Evolutionary conservation across 64 coral and sea anemone species (phyloP).

Genomic region (Dendrophyllia cribrosa): DNA sequence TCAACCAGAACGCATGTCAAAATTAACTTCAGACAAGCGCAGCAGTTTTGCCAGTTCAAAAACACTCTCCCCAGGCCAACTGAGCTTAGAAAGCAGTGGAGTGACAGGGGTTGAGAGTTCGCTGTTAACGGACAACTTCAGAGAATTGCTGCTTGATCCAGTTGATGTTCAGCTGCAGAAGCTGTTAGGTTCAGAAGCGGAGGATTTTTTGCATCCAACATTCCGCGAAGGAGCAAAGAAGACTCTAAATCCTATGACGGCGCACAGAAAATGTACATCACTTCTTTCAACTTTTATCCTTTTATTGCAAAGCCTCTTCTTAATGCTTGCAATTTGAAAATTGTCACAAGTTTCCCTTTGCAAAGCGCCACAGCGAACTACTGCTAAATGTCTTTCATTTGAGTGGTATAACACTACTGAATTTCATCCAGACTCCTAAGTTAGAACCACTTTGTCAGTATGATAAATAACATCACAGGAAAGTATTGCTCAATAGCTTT

Average conservation of each 20-base stretch:
- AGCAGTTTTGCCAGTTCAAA: not conserved
- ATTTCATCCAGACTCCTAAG: too few relatives aligned
- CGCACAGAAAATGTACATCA: slow-evolving; percentile 23
- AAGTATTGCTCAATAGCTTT: too few relatives aligned
- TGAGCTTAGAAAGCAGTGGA: not conserved
- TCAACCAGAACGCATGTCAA: slow-evolving; percentile 36
- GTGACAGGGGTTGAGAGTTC: slow-evolving; percentile 19
- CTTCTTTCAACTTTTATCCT: not conserved
- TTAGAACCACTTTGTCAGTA: too few relatives aligned
- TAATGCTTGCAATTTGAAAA: not conserved
- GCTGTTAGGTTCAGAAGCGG: slow-evolving; percentile 71
- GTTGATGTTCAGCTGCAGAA: slow-evolving; percentile 73
- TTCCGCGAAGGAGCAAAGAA: slow-evolving; percentile 93
- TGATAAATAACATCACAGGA: too few relatives aligned
- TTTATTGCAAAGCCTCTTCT: not conserved
- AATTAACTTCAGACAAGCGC: not conserved
- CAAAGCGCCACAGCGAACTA: too few relatives aligned
- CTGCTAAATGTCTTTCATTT: too few relatives aligned
- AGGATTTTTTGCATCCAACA: slow-evolving; percentile 79
- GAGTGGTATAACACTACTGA: too few relatives aligned
- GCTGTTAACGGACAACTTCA: slow-evolving; percentile 72
- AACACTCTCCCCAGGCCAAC: not conserved
- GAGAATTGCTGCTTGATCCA: slow-evolving; percentile 65
- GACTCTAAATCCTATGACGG: slow-evolving; percentile 77
- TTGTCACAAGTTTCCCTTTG: too few relatives aligned